Percentiles rank a stretch among this genome's conserved stretches.
These are phyloP conservation scores for Oegoconia quadripuncta DNA, from an alignment of 2,888 invertebrate genomes.

Conservation along the genomic window DNA sequence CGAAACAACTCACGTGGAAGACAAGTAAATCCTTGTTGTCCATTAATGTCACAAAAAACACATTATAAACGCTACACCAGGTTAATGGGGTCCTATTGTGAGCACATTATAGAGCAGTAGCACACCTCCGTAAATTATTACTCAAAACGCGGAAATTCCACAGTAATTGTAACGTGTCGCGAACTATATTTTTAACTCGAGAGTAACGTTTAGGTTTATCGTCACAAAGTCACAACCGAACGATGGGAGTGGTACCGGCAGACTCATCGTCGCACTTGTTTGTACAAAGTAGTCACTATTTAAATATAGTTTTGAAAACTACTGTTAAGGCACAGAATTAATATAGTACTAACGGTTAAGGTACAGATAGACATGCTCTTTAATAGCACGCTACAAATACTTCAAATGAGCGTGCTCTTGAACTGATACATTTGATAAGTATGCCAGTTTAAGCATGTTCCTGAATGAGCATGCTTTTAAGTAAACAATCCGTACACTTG, in stretches of 20 bases:
- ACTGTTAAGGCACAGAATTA: no score
- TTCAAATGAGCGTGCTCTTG: no score
- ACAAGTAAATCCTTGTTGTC: slow-evolving; percentile 34
- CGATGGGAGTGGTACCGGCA: slow-evolving; percentile 16
- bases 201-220: slow-evolving; percentile 18
- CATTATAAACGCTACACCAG: slow-evolving; percentile 1
- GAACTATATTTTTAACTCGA: slow-evolving; percentile 33
- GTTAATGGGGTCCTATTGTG: not conserved
- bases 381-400: no score
- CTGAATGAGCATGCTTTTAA: no score
- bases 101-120: not conserved
- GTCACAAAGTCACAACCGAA: slow-evolving; percentile 23
- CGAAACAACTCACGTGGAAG: slow-evolving; percentile 25
- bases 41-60: slow-evolving; percentile 25
- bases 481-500: no score
- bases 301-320: no score
- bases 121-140: slow-evolving; percentile 26
- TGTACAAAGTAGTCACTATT: not conserved
- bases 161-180: slow-evolving; percentile 31
- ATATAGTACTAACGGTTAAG: no score
- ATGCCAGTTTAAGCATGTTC: no score
- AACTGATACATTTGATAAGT: no score
- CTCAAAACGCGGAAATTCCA: slow-evolving; percentile 36
- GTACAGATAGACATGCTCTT: no score
- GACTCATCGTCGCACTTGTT: slow-evolving; percentile 4